Conservation (phyloP, 2,888 invertebrate genomes). For the Zaprionus lineosus region DNA sequence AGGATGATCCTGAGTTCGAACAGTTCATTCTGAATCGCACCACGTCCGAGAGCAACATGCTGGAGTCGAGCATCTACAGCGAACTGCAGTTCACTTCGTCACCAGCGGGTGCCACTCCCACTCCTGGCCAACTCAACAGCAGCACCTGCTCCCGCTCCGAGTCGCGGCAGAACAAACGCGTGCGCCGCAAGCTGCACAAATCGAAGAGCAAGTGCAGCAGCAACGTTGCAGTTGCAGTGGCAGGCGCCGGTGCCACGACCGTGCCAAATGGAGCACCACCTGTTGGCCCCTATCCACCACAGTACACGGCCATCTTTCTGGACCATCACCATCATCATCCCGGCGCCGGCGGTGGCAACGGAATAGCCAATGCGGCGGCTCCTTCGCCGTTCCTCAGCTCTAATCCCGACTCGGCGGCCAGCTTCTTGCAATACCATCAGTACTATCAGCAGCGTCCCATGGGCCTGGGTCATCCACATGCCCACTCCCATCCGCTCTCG, state of each 20-base stretch:
- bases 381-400: conserved; percentile 61
- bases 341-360: conserved; percentile 51
- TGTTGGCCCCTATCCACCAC: conserved; percentile 77
- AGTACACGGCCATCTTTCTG: conserved; percentile 80
- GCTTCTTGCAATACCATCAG: conserved; percentile 71
- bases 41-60: conserved; percentile 79
- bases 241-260: conserved; percentile 19
- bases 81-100: conserved; percentile 71
- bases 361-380: conserved; percentile 67
- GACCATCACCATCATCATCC: conserved; percentile 65
- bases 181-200: conserved; percentile 74
- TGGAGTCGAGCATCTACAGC: conserved; percentile 80
- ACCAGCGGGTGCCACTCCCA: conserved; percentile 5
- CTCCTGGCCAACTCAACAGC: conserved; percentile 62
- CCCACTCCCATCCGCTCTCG: conserved; percentile 32
- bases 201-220: conserved; percentile 51
- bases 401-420: conserved; percentile 38
- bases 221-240: conserved; percentile 21
- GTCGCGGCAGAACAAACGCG: conserved; percentile 72
- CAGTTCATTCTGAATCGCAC: conserved; percentile 78
- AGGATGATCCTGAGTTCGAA: conserved; percentile 69
- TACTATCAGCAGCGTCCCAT: conserved; percentile 70
- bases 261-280: conserved; percentile 46
- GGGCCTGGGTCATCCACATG: conserved; percentile 33
- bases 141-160: conserved; percentile 74